Percentiles rank a stretch among this genome's conserved stretches.
These are phyloP conservation scores for Chondrosia reniformis DNA, from an alignment of 37 sponge, comb jelly and placozoan genomes.

Conservation along the genomic window DNA sequence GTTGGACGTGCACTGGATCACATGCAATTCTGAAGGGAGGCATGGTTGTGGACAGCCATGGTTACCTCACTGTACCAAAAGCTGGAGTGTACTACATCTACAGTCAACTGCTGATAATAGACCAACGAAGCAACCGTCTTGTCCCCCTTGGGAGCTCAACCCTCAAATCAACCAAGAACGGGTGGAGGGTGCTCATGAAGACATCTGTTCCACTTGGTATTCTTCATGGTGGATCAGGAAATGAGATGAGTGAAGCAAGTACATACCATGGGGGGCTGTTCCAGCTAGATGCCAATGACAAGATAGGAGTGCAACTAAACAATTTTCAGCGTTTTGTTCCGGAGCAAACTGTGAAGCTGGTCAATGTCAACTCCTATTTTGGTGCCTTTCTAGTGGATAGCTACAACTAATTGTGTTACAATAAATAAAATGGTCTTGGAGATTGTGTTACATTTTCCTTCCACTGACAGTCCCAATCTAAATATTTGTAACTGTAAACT, in stretches of 20 bases:
- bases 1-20: neutral
- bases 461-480: no score
- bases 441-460: no score
- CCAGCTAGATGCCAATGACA: slow-evolving; percentile 21
- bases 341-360: neutral
- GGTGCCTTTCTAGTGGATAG: neutral
- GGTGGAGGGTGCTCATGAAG: neutral
- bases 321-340: neutral
- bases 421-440: no score
- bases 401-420: no score
- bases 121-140: neutral
- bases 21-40: slow-evolving; percentile 34
- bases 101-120: slow-evolving; percentile 36
- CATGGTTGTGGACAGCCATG: slow-evolving; percentile 38
- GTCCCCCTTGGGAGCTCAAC: neutral
- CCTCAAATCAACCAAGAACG: neutral
- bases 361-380: neutral
- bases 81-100: slow-evolving; percentile 58
- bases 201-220: neutral
- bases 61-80: slow-evolving; percentile 42
- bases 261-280: slow-evolving; percentile 54
- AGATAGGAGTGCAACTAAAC: slow-evolving; percentile 13
- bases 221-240: no score
- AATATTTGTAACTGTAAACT: no score
- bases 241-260: neutral